Percentiles rank a stretch among this genome's conserved stretches.
Evolutionary conservation across 2,888 invertebrate species (phyloP).

Genomic region (Nymphalis c-album): DNA sequence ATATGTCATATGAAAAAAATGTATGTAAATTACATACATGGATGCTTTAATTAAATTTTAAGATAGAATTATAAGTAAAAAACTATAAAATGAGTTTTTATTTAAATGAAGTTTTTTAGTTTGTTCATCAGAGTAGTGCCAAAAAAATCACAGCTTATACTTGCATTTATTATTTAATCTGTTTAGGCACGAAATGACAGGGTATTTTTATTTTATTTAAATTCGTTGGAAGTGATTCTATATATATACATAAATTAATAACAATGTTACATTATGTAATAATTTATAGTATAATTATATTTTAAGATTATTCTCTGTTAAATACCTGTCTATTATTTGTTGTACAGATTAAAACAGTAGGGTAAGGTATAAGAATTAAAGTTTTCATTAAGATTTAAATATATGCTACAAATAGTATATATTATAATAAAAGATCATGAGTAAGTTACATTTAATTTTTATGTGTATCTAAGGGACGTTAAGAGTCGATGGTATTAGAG

Average conservation of each 20-base stretch:
- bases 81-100: conserved; percentile 35
- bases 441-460: not conserved
- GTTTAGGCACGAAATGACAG: conserved; percentile 74
- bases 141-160: conserved; percentile 43
- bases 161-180: conserved; percentile 58
- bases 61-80: conserved; percentile 65
- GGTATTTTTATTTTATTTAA: conserved; percentile 63
- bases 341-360: conserved; percentile 5
- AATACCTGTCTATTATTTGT: conserved; percentile 4
- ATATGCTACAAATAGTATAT: too few relatives aligned
- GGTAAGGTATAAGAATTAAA: too few relatives aligned
- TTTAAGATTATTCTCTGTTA: conserved; percentile 8
- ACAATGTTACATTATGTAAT: not conserved
- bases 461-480: not conserved
- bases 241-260: not conserved
- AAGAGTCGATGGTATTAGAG: conserved; percentile 1
- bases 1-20: conserved; percentile 43
- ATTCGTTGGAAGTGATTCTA: conserved; percentile 22
- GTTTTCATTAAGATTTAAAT: too few relatives aligned
- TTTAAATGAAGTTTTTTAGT: conserved; percentile 44
- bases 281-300: not conserved
- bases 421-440: too few relatives aligned
- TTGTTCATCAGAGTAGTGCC: conserved; percentile 65
- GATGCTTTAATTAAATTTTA: conserved; percentile 79
- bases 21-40: conserved; percentile 66